These are phyloP conservation scores for Harpegnathos saltator DNA, from an alignment of 1,140 invertebrate genomes.

Conservation along the genomic window DNA sequence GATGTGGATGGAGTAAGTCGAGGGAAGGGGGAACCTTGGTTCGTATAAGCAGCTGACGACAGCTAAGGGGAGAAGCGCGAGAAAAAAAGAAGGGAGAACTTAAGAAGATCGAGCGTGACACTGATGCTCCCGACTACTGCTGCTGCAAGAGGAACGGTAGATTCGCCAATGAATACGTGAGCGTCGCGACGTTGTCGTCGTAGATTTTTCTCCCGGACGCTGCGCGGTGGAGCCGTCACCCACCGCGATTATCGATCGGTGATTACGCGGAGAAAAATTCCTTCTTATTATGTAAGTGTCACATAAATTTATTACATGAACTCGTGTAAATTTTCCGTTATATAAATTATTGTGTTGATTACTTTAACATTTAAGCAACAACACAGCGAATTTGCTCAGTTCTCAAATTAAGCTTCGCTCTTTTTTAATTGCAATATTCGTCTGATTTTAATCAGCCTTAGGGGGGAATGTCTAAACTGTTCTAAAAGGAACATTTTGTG, in stretches of 20 bases:
- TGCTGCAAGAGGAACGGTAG: constrained; percentile 37
- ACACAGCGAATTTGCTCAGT: too few species aligned
- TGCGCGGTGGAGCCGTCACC: not conserved
- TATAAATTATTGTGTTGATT: too few species aligned
- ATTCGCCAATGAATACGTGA: constrained; percentile 63
- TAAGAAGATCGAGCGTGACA: constrained; percentile 71
- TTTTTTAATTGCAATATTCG: too few species aligned
- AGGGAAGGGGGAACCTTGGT: constrained; percentile 28
- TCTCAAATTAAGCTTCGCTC: too few species aligned
- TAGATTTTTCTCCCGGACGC: constrained; percentile 31
- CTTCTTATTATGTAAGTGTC: too few species aligned
- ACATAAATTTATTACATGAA: too few species aligned
- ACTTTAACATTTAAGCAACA: too few species aligned
- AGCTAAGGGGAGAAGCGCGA: constrained; percentile 37
- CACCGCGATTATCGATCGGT: constrained; percentile 8
- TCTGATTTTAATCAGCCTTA: too few species aligned
- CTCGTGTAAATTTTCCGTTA: too few species aligned
- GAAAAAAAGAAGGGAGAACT: constrained; percentile 53
- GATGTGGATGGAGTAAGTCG: constrained; percentile 74
- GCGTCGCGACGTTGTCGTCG: constrained; percentile 44
- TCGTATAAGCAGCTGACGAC: constrained; percentile 57
- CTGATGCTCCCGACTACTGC: constrained; percentile 51
- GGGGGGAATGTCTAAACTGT: too few species aligned
- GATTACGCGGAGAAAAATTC: not conserved
- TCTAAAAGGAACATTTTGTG: too few species aligned